A percentile compares a stretch with the other conserved stretches of the same genome.
Conservation (phyloP, 1,140 invertebrate species). For the Cyrtorhinus lividipennis region DNA sequence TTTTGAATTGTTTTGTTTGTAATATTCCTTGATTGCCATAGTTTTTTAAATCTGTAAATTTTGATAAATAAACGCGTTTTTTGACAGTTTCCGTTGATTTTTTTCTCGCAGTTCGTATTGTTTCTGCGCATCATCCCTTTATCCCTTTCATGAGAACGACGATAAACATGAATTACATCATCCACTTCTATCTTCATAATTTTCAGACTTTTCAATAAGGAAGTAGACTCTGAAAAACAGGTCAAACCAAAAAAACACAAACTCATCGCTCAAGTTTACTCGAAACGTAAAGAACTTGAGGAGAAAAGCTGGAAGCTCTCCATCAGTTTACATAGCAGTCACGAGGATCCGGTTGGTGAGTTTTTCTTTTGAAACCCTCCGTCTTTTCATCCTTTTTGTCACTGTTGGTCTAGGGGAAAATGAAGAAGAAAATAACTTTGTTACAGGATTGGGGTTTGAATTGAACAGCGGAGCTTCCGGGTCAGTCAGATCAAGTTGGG, state of each 20-base stretch:
- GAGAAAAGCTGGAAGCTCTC: slow-evolving; percentile 50
- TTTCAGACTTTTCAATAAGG: slow-evolving; percentile 23
- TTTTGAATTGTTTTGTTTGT: background rate
- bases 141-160: too few relatives aligned
- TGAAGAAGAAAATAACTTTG: too few relatives aligned
- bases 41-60: background rate
- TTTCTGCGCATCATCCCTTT: background rate
- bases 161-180: background rate
- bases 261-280: slow-evolving; percentile 78
- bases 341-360: slow-evolving; percentile 73
- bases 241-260: slow-evolving; percentile 74
- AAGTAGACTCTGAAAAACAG: slow-evolving; percentile 37
- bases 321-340: slow-evolving; percentile 73
- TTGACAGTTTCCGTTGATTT: slow-evolving; percentile 2
- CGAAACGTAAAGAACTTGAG: slow-evolving; percentile 64
- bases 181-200: background rate
- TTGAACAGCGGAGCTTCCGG: slow-evolving; percentile 57
- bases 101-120: too few relatives aligned
- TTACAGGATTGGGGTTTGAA: slow-evolving; percentile 63
- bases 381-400: background rate
- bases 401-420: too few relatives aligned
- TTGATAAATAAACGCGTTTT: background rate
- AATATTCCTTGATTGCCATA: background rate
- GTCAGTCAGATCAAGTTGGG: slow-evolving; percentile 69
- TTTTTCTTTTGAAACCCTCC: slow-evolving; percentile 14